These are phyloP conservation scores for Dysidea cf. avara DNA, from an alignment of 37 sponge, comb jelly and placozoan species.

Conservation along the genomic window DNA sequence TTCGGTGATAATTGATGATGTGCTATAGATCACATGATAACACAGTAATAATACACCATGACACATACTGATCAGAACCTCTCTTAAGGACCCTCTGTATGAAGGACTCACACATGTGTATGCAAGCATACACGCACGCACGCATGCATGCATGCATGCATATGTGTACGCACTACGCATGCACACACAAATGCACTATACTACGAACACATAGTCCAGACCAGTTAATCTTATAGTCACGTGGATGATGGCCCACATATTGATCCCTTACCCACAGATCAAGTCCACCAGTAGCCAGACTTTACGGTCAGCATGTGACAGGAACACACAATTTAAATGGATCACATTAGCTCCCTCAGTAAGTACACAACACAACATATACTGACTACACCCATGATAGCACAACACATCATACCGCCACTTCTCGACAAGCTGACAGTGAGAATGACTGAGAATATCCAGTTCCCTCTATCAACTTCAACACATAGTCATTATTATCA, in stretches of 20 bases:
- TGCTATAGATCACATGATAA: too few species aligned
- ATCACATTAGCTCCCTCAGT: constrained; percentile 93
- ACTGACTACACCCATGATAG: not conserved
- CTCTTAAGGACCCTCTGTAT: not conserved
- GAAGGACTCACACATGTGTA: too few species aligned
- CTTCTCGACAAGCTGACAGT: constrained; percentile 96
- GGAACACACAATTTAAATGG: constrained; percentile 80
- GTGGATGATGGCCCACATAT: not conserved
- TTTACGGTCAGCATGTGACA: constrained; percentile 86
- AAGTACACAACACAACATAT: constrained; percentile 7
- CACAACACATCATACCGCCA: constrained; percentile 64
- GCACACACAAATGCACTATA: not conserved
- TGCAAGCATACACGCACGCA: not conserved
- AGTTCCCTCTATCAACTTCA: constrained; percentile 93
- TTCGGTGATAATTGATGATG: constrained; percentile 95
- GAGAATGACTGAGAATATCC: too few species aligned
- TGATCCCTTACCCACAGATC: constrained; percentile 87
- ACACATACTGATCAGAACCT: not conserved
- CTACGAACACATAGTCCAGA: not conserved
- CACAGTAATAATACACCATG: not conserved
- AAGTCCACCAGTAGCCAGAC: constrained; percentile 94
- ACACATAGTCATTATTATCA: constrained; percentile 76
- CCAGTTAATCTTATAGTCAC: not conserved
- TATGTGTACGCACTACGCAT: not conserved
- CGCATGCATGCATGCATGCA: not conserved